Evolutionary conservation across 2,888 invertebrate genomes (phyloP).

Genomic region (Tinea semifulvella): DNA sequence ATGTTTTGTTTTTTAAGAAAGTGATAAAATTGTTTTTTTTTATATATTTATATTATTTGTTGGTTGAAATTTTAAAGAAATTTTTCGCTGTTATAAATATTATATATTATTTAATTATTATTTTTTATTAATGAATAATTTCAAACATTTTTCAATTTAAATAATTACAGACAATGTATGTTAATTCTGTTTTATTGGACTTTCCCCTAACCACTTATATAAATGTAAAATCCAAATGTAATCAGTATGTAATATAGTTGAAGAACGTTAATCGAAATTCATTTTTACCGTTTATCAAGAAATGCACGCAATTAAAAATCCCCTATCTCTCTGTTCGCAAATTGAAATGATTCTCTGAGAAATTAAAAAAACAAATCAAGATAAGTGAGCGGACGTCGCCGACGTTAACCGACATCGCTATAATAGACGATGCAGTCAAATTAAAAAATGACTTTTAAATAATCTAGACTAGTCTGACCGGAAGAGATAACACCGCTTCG

Average conservation of each 20-base stretch:
- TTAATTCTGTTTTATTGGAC: background rate
- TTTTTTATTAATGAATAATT: too few species aligned
- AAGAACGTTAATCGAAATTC: background rate
- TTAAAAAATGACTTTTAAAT: constrained; percentile 16
- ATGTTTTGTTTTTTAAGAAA: too few species aligned
- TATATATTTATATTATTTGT: too few species aligned
- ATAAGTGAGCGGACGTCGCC: constrained; percentile 10
- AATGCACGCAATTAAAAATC: constrained; percentile 2
- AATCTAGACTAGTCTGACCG: constrained; percentile 13
- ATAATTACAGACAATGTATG: background rate
- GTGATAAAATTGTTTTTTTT: too few species aligned
- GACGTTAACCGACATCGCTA: constrained; percentile 1
- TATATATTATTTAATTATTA: too few species aligned
- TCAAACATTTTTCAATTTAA: too few species aligned
- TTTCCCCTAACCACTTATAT: background rate
- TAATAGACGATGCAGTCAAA: constrained; percentile 8
- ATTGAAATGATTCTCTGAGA: constrained; percentile 2
- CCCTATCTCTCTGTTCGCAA: background rate
- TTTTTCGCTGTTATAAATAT: too few species aligned
- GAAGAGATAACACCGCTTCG: constrained; percentile 18
- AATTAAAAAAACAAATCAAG: constrained; percentile 10
- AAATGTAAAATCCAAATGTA: background rate
- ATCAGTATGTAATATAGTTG: background rate
- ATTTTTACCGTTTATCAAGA: constrained; percentile 5
- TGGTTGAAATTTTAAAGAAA: too few species aligned